Percentiles rank a stretch among this genome's conserved stretches.
Conservation (phyloP, 2,888 invertebrate species). For the Teinopalpus imperialis region DNA sequence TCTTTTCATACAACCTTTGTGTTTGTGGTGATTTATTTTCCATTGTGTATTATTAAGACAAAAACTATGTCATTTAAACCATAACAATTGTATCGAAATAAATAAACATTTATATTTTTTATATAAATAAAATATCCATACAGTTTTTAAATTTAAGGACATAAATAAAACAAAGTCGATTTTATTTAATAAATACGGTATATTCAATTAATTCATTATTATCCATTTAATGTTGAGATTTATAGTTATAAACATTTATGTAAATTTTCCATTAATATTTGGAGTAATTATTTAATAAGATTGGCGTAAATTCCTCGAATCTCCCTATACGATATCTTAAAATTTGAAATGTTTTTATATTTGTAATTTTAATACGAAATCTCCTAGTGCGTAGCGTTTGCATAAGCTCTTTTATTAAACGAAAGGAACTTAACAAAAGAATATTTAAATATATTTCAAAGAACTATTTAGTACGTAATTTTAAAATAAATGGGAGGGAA, state of each 20-base stretch:
- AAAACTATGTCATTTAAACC: too few relatives aligned
- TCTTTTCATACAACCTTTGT: too few relatives aligned
- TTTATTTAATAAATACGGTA: slow-evolving; percentile 76
- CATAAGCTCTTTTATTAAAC: slow-evolving; percentile 19
- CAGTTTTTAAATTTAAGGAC: not conserved
- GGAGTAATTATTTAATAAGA: slow-evolving; percentile 25
- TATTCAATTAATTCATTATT: slow-evolving; percentile 55
- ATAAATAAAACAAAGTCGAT: slow-evolving; percentile 50
- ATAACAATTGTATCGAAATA: too few relatives aligned
- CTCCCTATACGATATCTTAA: slow-evolving; percentile 8
- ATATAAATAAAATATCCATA: too few relatives aligned
- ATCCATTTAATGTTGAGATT: slow-evolving; percentile 34
- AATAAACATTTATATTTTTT: too few relatives aligned
- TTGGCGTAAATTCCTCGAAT: slow-evolving; percentile 20
- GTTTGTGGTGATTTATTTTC: too few relatives aligned
- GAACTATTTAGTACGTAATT: not conserved
- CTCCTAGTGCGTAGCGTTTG: slow-evolving; percentile 9
- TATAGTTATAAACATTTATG: slow-evolving; percentile 45
- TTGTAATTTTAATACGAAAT: slow-evolving; percentile 11
- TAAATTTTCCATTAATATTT: slow-evolving; percentile 34
- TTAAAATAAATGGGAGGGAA: not conserved
- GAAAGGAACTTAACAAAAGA: slow-evolving; percentile 5
- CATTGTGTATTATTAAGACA: too few relatives aligned
- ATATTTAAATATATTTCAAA: not conserved
- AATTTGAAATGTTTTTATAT: slow-evolving; percentile 5